phyloP scores from a whole-genome alignment of 1,140 invertebrate genomes.

The Elymnias hypermnestra region DNA sequence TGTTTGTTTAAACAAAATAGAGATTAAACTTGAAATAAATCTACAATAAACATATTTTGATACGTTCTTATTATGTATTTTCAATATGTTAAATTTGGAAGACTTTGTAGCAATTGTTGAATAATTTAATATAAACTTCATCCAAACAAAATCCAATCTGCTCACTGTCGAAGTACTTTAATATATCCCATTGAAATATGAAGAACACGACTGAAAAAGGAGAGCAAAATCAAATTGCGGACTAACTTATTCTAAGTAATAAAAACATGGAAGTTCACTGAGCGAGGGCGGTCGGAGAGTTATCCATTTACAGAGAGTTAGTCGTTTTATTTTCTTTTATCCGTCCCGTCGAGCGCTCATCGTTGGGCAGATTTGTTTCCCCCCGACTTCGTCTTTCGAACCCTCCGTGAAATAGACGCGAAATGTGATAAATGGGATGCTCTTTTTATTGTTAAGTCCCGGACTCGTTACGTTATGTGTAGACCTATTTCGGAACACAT shows the following conservation, averaged over 20 bases:
- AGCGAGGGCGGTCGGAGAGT: slow-evolving; percentile 56
- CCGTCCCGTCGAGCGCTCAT: slow-evolving; percentile 53
- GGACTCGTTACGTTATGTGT: slow-evolving; percentile 55
- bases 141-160: not conserved
- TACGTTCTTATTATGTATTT: too few relatives aligned
- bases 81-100: too few relatives aligned
- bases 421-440: slow-evolving; percentile 74
- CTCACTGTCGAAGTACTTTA: slow-evolving; percentile 9
- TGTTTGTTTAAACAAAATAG: too few relatives aligned
- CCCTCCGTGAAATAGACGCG: slow-evolving; percentile 70
- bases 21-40: too few relatives aligned
- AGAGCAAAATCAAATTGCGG: slow-evolving; percentile 33
- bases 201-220: slow-evolving; percentile 19
- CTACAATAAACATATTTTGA: too few relatives aligned
- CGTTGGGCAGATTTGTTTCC: slow-evolving; percentile 43
- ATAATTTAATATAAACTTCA: not conserved
- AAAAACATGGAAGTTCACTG: slow-evolving; percentile 52
- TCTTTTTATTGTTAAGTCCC: slow-evolving; percentile 66
- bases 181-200: slow-evolving; percentile 11
- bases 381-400: slow-evolving; percentile 51
- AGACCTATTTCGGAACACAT: slow-evolving; percentile 26
- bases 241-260: slow-evolving; percentile 37
- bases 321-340: slow-evolving; percentile 71
- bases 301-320: slow-evolving; percentile 70
- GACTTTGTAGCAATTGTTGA: too few relatives aligned